phyloP scores from a whole-genome alignment of 2,888 invertebrate species.

The Pterostichus madidus region DNA sequence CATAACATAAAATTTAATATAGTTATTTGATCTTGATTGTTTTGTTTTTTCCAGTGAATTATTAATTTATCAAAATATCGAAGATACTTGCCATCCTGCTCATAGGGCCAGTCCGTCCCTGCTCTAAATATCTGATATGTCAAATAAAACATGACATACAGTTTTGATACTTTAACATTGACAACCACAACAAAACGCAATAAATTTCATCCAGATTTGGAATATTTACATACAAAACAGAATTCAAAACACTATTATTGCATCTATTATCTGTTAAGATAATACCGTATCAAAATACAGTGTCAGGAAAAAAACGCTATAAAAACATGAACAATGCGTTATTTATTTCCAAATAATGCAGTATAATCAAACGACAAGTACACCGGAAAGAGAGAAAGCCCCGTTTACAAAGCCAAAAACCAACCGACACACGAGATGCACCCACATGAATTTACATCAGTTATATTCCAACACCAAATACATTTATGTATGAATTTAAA shows the following conservation, averaged over 20 bases:
- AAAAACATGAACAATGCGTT: conserved; percentile 32
- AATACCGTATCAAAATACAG: conserved; percentile 27
- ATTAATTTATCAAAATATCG: no score
- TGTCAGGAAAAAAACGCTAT: conserved; percentile 36
- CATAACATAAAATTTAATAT: no score
- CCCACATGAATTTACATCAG: conserved; percentile 59
- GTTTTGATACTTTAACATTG: neutral
- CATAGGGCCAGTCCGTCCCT: no score
- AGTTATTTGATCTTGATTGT: no score
- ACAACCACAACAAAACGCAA: neutral
- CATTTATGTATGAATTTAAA: conserved; percentile 67
- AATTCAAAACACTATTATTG: conserved; percentile 23
- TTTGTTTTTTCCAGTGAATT: no score
- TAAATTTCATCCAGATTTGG: neutral
- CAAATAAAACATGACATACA: conserved; percentile 2
- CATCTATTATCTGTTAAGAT: conserved; percentile 13
- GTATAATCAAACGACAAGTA: neutral
- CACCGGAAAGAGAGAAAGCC: conserved; percentile 20
- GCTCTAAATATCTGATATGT: neutral
- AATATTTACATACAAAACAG: conserved; percentile 9
- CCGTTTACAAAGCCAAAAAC: conserved; percentile 38
- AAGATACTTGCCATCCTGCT: no score
- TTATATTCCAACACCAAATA: conserved; percentile 58
- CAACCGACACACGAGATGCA: conserved; percentile 1
- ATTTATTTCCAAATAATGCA: conserved; percentile 34